Percentiles rank a stretch among this genome's conserved stretches.
These are phyloP conservation scores for Panopea generosa DNA, from an alignment of 2,888 invertebrate genomes.

Conservation along the genomic window DNA sequence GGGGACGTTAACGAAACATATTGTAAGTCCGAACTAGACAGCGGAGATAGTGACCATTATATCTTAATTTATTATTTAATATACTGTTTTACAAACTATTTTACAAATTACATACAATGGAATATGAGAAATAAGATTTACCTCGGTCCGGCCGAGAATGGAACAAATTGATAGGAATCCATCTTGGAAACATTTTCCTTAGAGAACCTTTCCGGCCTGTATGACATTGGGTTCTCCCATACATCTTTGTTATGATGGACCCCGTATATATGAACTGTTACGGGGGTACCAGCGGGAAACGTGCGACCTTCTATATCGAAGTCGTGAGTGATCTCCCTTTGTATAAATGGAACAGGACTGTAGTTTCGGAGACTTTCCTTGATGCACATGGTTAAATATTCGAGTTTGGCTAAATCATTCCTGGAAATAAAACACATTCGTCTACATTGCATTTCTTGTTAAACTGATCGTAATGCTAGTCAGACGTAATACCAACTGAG, in stretches of 20 bases:
- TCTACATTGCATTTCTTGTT: too few relatives aligned
- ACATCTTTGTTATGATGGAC: constrained; percentile 3
- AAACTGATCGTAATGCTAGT: too few relatives aligned
- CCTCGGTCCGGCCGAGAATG: constrained; percentile 80
- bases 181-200: constrained; percentile 66
- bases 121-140: too few relatives aligned
- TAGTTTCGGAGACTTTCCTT: neutral
- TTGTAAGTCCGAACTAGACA: too few relatives aligned
- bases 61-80: too few relatives aligned
- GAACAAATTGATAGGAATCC: constrained; percentile 71
- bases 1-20: too few relatives aligned
- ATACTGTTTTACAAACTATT: too few relatives aligned
- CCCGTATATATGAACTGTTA: neutral
- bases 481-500: too few relatives aligned
- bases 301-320: constrained; percentile 46
- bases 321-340: neutral
- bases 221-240: constrained; percentile 40
- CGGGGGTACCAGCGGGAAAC: neutral
- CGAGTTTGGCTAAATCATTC: neutral
- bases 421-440: too few relatives aligned
- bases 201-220: constrained; percentile 72
- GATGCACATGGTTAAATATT: neutral
- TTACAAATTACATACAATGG: too few relatives aligned
- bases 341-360: neutral
- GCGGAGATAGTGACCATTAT: too few relatives aligned